Conservation (phyloP, 1,140 invertebrate species). For the Saccostrea echinata region DNA sequence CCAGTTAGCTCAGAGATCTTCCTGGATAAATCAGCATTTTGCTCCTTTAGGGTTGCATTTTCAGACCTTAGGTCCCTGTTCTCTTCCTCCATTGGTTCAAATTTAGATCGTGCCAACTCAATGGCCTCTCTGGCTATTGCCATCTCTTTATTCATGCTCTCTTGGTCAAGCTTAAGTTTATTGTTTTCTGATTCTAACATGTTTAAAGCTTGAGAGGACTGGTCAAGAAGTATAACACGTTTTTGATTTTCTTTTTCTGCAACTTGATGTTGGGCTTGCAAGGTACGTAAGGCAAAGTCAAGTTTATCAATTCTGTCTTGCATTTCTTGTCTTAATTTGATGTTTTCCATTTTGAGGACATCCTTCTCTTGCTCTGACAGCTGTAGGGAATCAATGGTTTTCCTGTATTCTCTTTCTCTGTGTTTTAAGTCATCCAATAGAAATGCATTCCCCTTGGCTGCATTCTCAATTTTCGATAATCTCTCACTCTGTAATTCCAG, state of each 20-base stretch:
- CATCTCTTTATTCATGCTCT: conserved; percentile 65
- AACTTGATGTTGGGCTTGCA: conserved; percentile 73
- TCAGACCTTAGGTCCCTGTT: conserved; percentile 65
- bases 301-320: conserved; percentile 73
- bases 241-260: conserved; percentile 70
- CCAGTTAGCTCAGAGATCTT: conserved; percentile 68
- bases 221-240: conserved; percentile 68
- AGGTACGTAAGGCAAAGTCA: conserved; percentile 69
- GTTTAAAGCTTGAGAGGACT: conserved; percentile 69
- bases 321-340: conserved; percentile 73
- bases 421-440: conserved; percentile 74
- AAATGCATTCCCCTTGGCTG: conserved; percentile 72
- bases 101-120: conserved; percentile 65
- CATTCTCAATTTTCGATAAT: conserved; percentile 71
- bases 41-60: conserved; percentile 61
- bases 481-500: conserved; percentile 74
- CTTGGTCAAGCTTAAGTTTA: conserved; percentile 68
- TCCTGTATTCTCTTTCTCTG: conserved; percentile 74
- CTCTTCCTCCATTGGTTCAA: conserved; percentile 69
- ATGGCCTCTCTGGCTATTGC: conserved; percentile 70
- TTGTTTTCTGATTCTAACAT: conserved; percentile 74
- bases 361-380: conserved; percentile 69
- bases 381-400: conserved; percentile 68
- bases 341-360: conserved; percentile 69
- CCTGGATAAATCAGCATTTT: conserved; percentile 68